phyloP scores from a whole-genome alignment of 2,113 vertebrate species.

The Aptenodytes forsteri region DNA sequence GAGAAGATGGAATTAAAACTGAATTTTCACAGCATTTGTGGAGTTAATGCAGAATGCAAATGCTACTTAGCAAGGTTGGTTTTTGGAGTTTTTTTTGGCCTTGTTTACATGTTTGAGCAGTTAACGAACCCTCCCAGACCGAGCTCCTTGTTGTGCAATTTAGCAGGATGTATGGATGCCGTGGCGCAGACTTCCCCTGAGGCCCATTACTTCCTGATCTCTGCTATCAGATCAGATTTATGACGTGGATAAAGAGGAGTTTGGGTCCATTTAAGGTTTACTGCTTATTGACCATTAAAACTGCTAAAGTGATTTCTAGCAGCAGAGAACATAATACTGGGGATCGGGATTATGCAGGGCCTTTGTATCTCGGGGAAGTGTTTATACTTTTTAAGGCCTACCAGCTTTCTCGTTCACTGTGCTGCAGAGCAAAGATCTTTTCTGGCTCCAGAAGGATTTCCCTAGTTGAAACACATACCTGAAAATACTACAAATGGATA shows the following conservation, averaged over 20 bases:
- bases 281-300: constrained; percentile 8
- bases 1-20: background rate
- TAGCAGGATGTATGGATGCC: background rate
- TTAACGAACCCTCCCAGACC: background rate
- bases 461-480: background rate
- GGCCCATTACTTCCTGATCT: background rate
- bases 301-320: background rate
- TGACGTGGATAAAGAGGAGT: background rate
- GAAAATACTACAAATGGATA: background rate
- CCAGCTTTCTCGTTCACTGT: background rate
- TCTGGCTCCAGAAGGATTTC: background rate
- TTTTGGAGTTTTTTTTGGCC: rapidly evolving
- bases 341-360: background rate
- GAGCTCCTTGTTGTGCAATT: background rate
- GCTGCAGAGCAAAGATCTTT: background rate
- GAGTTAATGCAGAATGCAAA: background rate
- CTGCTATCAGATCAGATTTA: constrained; percentile 7
- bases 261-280: constrained; percentile 5
- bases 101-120: background rate
- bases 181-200: background rate
- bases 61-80: background rate
- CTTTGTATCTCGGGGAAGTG: background rate
- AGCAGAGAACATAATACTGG: constrained; percentile 2
- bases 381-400: background rate
- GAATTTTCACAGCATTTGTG: background rate